Evolutionary conservation across 2,888 invertebrate species (phyloP).

Genomic region (Drosophila imparisetae): DNA sequence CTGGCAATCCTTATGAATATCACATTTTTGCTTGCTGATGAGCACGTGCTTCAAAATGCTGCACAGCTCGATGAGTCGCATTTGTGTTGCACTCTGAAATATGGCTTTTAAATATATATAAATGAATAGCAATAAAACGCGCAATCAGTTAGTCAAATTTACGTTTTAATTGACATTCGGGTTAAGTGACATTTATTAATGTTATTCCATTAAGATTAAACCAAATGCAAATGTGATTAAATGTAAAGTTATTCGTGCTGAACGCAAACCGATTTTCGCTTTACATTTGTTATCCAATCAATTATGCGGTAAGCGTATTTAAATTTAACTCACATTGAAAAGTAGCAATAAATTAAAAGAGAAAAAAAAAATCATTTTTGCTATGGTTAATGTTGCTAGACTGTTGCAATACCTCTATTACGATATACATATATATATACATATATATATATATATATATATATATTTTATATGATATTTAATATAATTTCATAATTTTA

Average conservation of each 20-base stretch:
- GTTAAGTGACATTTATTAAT: not conserved
- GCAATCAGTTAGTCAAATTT: not conserved
- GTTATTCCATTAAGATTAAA: constrained; percentile 1
- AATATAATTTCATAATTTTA: not conserved
- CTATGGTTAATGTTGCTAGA: not conserved
- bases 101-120: not conserved
- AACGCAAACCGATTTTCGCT: not conserved
- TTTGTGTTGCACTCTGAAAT: constrained; percentile 5
- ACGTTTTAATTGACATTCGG: constrained; percentile 4
- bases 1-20: constrained; percentile 17
- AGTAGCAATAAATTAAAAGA: not conserved
- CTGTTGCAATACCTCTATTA: not conserved
- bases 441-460: too few relatives aligned
- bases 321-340: not conserved
- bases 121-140: constrained; percentile 3
- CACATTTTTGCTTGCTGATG: constrained; percentile 21
- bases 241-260: not conserved
- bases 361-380: not conserved
- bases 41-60: constrained; percentile 26
- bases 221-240: not conserved
- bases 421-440: too few relatives aligned
- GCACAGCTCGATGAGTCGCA: constrained; percentile 9
- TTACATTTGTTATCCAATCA: not conserved
- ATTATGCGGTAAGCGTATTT: not conserved
- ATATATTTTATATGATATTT: too few relatives aligned